Percentiles rank a stretch among this genome's conserved stretches.
Conservation (phyloP, 1,140 invertebrate genomes). For the Drosophila ananassae region DNA sequence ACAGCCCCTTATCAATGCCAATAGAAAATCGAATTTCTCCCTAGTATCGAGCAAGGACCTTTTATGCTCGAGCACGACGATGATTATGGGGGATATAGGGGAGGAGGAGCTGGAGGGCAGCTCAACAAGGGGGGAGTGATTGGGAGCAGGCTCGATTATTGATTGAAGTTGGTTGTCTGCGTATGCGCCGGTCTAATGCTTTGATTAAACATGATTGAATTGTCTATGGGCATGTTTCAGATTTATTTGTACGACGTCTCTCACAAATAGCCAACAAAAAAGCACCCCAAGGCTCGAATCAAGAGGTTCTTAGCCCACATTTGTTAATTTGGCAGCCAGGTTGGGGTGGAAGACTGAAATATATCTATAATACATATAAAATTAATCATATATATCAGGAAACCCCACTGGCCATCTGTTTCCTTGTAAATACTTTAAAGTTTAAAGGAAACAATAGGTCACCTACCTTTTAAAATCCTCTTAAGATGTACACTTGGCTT, state of each 20-base stretch:
- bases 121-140: background rate
- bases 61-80: constrained; percentile 61
- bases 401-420: no score
- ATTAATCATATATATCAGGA: no score
- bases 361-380: no score
- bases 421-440: no score
- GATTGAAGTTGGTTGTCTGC: constrained; percentile 59
- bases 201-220: constrained; percentile 80
- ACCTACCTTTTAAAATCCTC: no score
- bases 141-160: constrained; percentile 55
- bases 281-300: background rate
- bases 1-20: constrained; percentile 64
- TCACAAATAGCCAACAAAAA: constrained; percentile 34
- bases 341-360: no score
- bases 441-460: no score
- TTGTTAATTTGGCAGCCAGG: background rate
- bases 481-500: no score
- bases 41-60: constrained; percentile 42
- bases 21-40: constrained; percentile 69
- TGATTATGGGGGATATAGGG: constrained; percentile 26
- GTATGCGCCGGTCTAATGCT: constrained; percentile 54
- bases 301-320: background rate
- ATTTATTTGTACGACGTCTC: constrained; percentile 44
- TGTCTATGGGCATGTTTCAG: constrained; percentile 59
- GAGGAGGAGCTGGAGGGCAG: background rate